Evolutionary conservation across 2,888 invertebrate genomes (phyloP), one percentile per base, ranked within the genome.

Genomic region (Chrysolina haemoptera): DNA sequence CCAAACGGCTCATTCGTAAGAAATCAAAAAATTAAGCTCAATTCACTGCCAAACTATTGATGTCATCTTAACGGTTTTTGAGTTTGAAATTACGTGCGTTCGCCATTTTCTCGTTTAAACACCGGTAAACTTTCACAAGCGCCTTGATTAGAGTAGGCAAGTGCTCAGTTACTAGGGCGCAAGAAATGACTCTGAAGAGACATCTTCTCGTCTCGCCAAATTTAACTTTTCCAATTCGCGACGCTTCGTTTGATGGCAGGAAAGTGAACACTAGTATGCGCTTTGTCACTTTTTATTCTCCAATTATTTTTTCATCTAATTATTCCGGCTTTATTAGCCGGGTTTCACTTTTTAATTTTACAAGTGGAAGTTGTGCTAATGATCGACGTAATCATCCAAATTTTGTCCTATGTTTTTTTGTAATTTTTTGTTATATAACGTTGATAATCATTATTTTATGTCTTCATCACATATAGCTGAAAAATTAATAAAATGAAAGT

Each of bases 261-360:
- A 82, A 84, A 84, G 84, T 83, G 84, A 84, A 84, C 82, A 82
- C 82, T 75, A 71, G 79, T 79, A 78, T 76, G 76, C 78, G 75
- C 79, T 83, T 83, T 84, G 84, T 83, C 84, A 82, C 84, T 83
- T 82, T 82, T 83, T 81, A 81, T 81, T 80, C 70, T 67, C 68
- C 75, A 79, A 79, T 79, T 79, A 67, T 40, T 53, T 67, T 46
- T 27, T 53, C 35, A 55, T 27, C 20, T 67, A 53, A 67, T 53
- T 27, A 66, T 66, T 43, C 14, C 27, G 16, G 8, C 11, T 53
- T 46, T 59, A 67, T 62, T 62, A 55, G 59, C 40, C 35, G 22
- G 62, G 48, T 74, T 74, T 74, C 74, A 70, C 74, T 68, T 50
- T 62, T 55, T 40, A 62, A 46, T 50, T 62, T 48, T 10, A 22